These are phyloP conservation scores for Gadopsis marmoratus DNA, from an alignment of 2,797 vertebrate species.

Conservation along the genomic window DNA sequence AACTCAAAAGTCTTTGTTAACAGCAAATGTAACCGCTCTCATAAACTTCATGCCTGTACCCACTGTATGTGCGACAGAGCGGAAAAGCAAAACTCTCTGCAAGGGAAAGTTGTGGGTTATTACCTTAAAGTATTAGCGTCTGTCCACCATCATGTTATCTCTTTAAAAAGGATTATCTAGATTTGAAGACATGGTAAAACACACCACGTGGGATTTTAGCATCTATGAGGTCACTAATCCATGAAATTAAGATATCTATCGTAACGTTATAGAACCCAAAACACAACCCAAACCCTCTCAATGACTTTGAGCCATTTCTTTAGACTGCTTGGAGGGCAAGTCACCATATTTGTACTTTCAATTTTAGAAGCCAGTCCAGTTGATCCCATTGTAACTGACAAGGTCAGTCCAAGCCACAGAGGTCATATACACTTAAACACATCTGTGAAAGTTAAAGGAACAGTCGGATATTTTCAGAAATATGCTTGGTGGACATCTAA, in stretches of 20 bases:
- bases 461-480: not conserved
- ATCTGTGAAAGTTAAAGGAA: not conserved
- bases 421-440: not conserved
- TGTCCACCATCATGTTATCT: conserved; percentile 9
- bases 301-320: conserved; percentile 25
- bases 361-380: conserved; percentile 22
- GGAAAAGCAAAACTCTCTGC: not conserved
- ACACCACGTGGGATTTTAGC: conserved; percentile 21
- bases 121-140: conserved; percentile 17
- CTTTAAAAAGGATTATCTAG: conserved; percentile 46
- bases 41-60: not conserved
- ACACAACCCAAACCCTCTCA: conserved; percentile 55
- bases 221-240: conserved; percentile 43
- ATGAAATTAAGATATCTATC: conserved; percentile 57
- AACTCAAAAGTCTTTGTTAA: not conserved
- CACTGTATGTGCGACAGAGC: not conserved
- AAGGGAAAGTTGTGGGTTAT: conserved; percentile 11
- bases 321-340: conserved; percentile 35
- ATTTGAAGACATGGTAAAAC: conserved; percentile 43
- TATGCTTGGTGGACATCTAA: not conserved
- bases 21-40: not conserved
- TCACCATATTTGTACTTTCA: conserved; percentile 36
- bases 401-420: conserved; percentile 14
- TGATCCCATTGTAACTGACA: conserved; percentile 35
- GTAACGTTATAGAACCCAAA: conserved; percentile 32